phyloP scores from a whole-genome alignment of 2,888 invertebrate species.

The Melinaea menophilus region DNA sequence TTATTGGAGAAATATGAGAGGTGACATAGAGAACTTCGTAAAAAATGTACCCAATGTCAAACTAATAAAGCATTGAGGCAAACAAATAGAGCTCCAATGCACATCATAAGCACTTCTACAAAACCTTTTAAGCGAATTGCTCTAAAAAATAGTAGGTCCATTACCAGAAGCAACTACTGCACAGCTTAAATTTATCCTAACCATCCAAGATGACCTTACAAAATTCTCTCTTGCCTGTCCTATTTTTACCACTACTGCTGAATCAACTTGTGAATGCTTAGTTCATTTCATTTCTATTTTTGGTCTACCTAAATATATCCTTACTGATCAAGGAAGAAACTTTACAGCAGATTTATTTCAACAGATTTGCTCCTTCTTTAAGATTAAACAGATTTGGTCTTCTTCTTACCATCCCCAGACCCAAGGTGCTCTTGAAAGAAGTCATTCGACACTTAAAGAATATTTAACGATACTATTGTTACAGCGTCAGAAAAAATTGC shows the following conservation, averaged over 20 bases:
- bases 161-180: constrained; percentile 26
- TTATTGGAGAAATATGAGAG: constrained; percentile 31
- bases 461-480: too few relatives aligned
- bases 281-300: constrained; percentile 28
- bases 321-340: constrained; percentile 21
- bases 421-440: too few relatives aligned
- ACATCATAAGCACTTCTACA: constrained; percentile 17
- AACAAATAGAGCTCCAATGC: neutral
- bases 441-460: too few relatives aligned
- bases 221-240: constrained; percentile 31
- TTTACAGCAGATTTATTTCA: neutral
- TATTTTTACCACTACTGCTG: constrained; percentile 23
- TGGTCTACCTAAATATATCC: constrained; percentile 27
- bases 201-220: constrained; percentile 10
- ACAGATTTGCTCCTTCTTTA: neutral
- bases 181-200: constrained; percentile 27
- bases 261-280: constrained; percentile 27
- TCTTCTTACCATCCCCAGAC: too few relatives aligned
- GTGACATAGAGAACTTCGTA: constrained; percentile 21
- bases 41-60: neutral
- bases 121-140: constrained; percentile 14
- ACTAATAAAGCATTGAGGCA: neutral
- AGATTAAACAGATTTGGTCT: too few relatives aligned
- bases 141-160: constrained; percentile 30
- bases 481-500: too few relatives aligned